A percentile compares a stretch with the other conserved stretches of the same genome.
Evolutionary conservation across 1,140 invertebrate genomes (phyloP).

Genomic region (Calosoma granatense): DNA sequence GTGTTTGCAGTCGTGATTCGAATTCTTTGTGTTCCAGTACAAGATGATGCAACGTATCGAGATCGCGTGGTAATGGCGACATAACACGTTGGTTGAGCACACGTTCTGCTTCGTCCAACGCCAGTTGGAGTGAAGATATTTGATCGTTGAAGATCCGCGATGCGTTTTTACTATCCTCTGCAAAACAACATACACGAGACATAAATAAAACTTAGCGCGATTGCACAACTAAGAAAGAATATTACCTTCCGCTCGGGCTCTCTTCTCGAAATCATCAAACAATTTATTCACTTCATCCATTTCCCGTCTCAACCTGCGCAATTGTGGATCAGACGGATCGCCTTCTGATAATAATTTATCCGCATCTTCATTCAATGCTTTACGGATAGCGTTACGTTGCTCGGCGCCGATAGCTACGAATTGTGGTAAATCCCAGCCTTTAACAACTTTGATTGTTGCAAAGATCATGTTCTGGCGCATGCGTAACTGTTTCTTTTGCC

Average conservation of each 20-base stretch:
- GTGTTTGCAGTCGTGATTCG: slow-evolving; percentile 56
- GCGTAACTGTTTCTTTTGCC: slow-evolving; percentile 91
- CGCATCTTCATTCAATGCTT: slow-evolving; percentile 92
- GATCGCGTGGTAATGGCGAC: slow-evolving; percentile 70
- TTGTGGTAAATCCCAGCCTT: slow-evolving; percentile 86
- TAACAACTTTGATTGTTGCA: slow-evolving; percentile 93
- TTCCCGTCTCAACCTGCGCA: slow-evolving; percentile 76
- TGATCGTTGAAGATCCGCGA: slow-evolving; percentile 78
- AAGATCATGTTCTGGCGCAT: slow-evolving; percentile 97
- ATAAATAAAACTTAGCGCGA: background rate
- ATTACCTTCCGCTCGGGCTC: slow-evolving; percentile 68
- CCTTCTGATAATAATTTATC: slow-evolving; percentile 90
- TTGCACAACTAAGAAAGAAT: background rate
- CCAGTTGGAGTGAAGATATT: slow-evolving; percentile 64
- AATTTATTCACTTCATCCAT: slow-evolving; percentile 92
- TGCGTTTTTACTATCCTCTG: slow-evolving; percentile 81
- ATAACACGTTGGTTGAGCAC: slow-evolving; percentile 69
- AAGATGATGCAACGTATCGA: slow-evolving; percentile 75
- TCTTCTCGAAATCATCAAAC: slow-evolving; percentile 87
- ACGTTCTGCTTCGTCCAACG: slow-evolving; percentile 76
- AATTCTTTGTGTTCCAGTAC: slow-evolving; percentile 85
- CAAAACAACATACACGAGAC: slow-evolving; percentile 21
- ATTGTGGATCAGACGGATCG: slow-evolving; percentile 85
- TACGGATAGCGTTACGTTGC: slow-evolving; percentile 88
- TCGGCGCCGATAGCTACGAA: slow-evolving; percentile 93